phyloP scores from a whole-genome alignment of 2,113 vertebrate species.

The Cricetomys ansorgei region DNA sequence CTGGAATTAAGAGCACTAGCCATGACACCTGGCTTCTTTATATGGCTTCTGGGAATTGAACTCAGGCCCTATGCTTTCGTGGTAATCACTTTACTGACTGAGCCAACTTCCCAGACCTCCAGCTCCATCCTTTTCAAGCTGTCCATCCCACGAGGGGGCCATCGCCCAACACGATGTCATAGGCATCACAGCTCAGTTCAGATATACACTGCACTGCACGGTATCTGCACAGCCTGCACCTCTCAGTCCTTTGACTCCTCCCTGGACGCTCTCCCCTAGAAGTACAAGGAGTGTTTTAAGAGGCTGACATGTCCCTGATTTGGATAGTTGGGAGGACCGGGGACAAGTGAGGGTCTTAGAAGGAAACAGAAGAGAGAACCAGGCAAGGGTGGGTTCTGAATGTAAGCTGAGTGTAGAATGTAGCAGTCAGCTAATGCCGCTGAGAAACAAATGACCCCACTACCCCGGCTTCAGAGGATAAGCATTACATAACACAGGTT shows the following conservation, averaged over 20 bases:
- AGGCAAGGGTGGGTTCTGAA: no score
- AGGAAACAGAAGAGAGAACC: neutral
- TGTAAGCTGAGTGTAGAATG: neutral
- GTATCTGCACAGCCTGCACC: fast-evolving
- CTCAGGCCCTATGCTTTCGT: neutral
- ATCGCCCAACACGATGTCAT: neutral
- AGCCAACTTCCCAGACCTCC: neutral
- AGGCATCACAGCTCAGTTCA: neutral
- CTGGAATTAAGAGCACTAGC: neutral
- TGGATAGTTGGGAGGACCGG: neutral
- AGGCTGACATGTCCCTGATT: neutral
- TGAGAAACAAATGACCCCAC: neutral
- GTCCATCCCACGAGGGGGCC: fast-evolving
- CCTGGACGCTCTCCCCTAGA: no score
- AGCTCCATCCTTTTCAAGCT: neutral
- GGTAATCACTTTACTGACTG: neutral
- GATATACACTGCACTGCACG: fast-evolving
- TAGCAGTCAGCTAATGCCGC: neutral
- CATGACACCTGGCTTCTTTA: neutral
- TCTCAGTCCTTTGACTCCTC: neutral
- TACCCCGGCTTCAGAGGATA: neutral
- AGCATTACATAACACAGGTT: fast-evolving
- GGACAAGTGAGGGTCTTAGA: neutral
- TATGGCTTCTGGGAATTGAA: neutral
- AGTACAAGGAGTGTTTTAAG: neutral